Evolutionary conservation across 30 jellyfish, hydroid and myxozoan species (phyloP).

Genomic region (Hydra vulgaris): DNA sequence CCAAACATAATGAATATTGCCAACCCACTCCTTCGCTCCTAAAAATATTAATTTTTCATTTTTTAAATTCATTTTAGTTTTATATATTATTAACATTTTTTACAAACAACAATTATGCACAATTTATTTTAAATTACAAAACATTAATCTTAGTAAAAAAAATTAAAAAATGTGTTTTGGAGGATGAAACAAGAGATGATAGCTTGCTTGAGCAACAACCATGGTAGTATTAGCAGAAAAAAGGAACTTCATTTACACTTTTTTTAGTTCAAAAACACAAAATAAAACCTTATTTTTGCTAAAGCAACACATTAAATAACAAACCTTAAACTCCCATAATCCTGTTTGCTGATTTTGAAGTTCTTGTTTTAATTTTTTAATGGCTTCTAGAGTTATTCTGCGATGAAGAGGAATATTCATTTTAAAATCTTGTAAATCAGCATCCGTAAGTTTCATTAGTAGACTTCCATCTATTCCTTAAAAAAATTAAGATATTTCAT

Average conservation of each 20-base stretch:
- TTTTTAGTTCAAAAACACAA: background rate
- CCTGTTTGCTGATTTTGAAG: constrained; percentile 36
- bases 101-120: too few relatives aligned
- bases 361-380: constrained; percentile 15
- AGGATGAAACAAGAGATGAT: too few relatives aligned
- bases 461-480: constrained; percentile 68
- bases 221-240: too few relatives aligned
- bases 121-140: too few relatives aligned
- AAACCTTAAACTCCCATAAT: constrained; percentile 78
- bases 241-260: too few relatives aligned
- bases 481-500: background rate
- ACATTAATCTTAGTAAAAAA: too few relatives aligned
- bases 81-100: too few relatives aligned
- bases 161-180: too few relatives aligned
- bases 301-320: too few relatives aligned
- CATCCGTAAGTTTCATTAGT: constrained; percentile 43
- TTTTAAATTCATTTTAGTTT: background rate
- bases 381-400: constrained; percentile 44
- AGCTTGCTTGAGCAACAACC: too few relatives aligned
- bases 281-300: too few relatives aligned
- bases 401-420: constrained; percentile 64
- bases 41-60: background rate
- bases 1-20: constrained; percentile 78
- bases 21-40: constrained; percentile 75
- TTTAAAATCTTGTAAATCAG: constrained; percentile 58